Conservation (phyloP, 2,888 invertebrate species). For the Enchytraeus crypticus region DNA sequence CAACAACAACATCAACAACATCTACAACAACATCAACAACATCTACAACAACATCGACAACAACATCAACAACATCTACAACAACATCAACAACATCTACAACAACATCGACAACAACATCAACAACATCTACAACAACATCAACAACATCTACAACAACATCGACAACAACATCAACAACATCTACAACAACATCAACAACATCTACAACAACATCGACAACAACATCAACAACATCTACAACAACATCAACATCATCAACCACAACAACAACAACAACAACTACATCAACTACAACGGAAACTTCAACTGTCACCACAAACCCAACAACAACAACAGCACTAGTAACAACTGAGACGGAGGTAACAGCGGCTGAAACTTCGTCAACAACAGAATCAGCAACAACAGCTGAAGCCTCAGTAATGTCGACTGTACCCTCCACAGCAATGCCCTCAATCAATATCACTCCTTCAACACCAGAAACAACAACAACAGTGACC, state of each 20-base stretch:
- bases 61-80: background rate
- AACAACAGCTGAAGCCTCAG: background rate
- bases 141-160: background rate
- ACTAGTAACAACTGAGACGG: background rate
- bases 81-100: background rate
- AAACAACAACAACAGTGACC: conserved; percentile 29
- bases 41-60: background rate
- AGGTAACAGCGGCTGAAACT: background rate
- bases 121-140: background rate
- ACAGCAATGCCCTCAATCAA: conserved; percentile 29
- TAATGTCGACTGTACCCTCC: background rate
- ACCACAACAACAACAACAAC: background rate
- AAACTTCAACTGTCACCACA: background rate
- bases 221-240: background rate
- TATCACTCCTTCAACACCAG: conserved; percentile 20
- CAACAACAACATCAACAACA: background rate
- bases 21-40: background rate
- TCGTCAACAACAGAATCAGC: background rate
- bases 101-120: background rate
- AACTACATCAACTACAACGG: background rate
- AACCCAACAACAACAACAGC: background rate
- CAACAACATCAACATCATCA: background rate
- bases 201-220: background rate
- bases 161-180: background rate
- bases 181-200: background rate